phyloP scores from a whole-genome alignment of 2,888 invertebrate genomes.

The Mythimna impura region DNA sequence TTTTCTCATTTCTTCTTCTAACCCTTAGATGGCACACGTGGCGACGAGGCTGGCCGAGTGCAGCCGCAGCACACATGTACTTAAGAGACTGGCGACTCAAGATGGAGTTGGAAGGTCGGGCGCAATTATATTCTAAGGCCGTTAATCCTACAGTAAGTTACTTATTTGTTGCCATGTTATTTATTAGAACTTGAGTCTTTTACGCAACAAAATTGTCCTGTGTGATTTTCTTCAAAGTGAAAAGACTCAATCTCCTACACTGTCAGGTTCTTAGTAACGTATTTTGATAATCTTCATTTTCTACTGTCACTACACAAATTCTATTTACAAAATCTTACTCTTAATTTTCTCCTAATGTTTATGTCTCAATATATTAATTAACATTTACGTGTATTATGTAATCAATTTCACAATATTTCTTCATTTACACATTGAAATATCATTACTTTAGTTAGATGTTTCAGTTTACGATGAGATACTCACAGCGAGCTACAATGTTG shows the following conservation, averaged over 20 bases:
- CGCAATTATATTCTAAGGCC: constrained; percentile 84
- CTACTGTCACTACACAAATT: neutral
- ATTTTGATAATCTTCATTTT: neutral
- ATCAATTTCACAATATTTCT: neutral
- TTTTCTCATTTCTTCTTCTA: neutral
- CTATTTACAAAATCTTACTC: neutral
- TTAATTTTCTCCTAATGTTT: too few species aligned
- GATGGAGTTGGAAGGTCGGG: constrained; percentile 84
- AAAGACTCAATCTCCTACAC: too few species aligned
- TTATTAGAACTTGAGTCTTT: neutral
- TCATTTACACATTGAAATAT: constrained; percentile 1
- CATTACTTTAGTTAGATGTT: constrained; percentile 11
- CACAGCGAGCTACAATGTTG: constrained; percentile 37
- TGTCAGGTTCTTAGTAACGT: too few species aligned
- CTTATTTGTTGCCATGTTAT: neutral
- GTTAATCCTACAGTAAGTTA: constrained; percentile 81
- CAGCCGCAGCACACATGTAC: constrained; percentile 87
- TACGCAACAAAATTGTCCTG: too few species aligned
- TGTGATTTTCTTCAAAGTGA: too few species aligned
- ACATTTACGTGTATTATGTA: too few species aligned
- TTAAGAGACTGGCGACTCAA: constrained; percentile 86
- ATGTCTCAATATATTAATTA: too few species aligned
- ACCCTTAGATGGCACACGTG: constrained; percentile 87
- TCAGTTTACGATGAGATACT: constrained; percentile 37
- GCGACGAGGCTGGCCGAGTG: constrained; percentile 85